phyloP scores from a whole-genome alignment of 1,140 invertebrate species.

The Bombus sibiricus region DNA sequence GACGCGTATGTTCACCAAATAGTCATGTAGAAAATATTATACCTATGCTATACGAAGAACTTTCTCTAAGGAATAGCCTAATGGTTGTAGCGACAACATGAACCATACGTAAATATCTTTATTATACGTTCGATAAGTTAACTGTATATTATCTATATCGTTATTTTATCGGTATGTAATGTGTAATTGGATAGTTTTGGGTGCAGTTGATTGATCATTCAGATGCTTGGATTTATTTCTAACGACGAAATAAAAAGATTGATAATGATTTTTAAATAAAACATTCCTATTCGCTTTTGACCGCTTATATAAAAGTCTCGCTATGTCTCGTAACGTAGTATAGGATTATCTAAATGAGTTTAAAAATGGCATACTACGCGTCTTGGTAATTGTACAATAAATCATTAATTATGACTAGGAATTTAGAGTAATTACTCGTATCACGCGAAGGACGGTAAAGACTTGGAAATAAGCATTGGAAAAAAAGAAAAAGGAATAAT shows the following conservation, averaged over 20 bases:
- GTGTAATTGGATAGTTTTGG: not conserved
- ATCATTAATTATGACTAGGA: constrained; percentile 20
- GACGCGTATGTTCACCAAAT: too few species aligned
- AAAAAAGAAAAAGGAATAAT: not conserved
- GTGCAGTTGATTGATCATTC: not conserved
- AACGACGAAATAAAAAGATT: not conserved
- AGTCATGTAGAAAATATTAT: not conserved
- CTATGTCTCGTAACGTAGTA: not conserved
- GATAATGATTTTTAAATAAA: not conserved
- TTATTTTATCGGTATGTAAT: not conserved
- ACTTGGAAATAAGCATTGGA: not conserved
- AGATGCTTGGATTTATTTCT: not conserved
- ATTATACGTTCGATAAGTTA: not conserved
- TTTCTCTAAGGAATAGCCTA: not conserved
- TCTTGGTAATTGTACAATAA: constrained; percentile 1
- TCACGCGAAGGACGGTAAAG: not conserved
- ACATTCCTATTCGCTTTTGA: not conserved
- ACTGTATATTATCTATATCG: not conserved
- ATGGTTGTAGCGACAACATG: not conserved
- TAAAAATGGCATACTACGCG: not conserved
- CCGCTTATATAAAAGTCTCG: constrained; percentile 3
- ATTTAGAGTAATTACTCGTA: constrained; percentile 13
- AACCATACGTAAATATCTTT: not conserved
- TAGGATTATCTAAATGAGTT: constrained; percentile 30
- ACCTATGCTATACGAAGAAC: not conserved